These are phyloP conservation scores for Oostethus manadensis DNA, from an alignment of 2,113 vertebrate species.

Conservation along the genomic window DNA sequence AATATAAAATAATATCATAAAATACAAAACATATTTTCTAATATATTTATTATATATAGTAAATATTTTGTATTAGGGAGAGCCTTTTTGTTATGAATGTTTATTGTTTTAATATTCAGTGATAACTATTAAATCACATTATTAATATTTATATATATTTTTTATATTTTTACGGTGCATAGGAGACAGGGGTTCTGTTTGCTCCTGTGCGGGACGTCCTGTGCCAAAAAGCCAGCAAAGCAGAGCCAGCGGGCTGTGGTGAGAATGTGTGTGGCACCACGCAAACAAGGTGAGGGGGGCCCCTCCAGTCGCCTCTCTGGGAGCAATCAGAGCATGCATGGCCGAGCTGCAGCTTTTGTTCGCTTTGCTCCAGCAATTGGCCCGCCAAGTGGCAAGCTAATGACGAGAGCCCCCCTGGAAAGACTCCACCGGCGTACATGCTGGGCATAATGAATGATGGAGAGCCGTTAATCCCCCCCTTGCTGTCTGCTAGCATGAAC, in stretches of 20 bases:
- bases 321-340: constrained; percentile 75
- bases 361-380: constrained; percentile 68
- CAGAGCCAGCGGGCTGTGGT: constrained; percentile 50
- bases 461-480: too few relatives aligned
- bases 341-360: constrained; percentile 63
- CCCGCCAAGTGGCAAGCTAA: constrained; percentile 73
- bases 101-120: too few relatives aligned
- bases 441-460: too few relatives aligned
- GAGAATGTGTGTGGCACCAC: constrained; percentile 43
- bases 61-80: too few relatives aligned
- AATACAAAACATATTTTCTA: too few relatives aligned
- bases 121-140: too few relatives aligned
- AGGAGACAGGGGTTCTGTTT: constrained; percentile 53
- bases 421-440: constrained; percentile 34
- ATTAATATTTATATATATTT: too few relatives aligned
- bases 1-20: too few relatives aligned
- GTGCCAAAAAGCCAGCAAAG: constrained; percentile 47
- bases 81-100: too few relatives aligned
- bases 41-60: too few relatives aligned
- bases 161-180: too few relatives aligned
- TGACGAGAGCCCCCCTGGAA: constrained; percentile 63
- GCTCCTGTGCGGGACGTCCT: constrained; percentile 46
- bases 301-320: constrained; percentile 32
- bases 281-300: constrained; percentile 33
- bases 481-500: too few relatives aligned